phyloP scores from a whole-genome alignment of 2,888 invertebrate genomes.

The Cerastis rubricosa region DNA sequence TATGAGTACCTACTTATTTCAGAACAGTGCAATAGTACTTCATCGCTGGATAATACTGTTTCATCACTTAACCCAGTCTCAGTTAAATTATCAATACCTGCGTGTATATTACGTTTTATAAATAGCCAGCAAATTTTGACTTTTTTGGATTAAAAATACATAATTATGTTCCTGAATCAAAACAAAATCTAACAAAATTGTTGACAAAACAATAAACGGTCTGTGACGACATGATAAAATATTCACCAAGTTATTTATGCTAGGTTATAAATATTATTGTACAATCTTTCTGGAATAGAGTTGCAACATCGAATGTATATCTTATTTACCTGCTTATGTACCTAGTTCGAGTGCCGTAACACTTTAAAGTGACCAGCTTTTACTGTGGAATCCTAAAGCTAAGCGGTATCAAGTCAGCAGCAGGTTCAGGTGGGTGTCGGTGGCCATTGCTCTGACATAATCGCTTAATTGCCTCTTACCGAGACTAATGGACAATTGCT shows the following conservation, averaged over 20 bases:
- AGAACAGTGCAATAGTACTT: background rate
- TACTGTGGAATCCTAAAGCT: slow-evolving; percentile 11
- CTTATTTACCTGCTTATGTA: background rate
- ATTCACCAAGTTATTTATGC: background rate
- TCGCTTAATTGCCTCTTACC: slow-evolving; percentile 63
- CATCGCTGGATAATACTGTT: background rate
- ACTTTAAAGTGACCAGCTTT: slow-evolving; percentile 26
- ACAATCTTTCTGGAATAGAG: background rate
- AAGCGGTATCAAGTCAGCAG: slow-evolving; percentile 34
- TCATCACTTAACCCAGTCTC: background rate
- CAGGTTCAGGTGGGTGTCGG: slow-evolving; percentile 44
- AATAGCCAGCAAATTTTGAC: background rate
- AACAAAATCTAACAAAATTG: background rate
- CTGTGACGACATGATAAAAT: background rate
- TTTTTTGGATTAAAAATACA: background rate
- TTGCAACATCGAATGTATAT: background rate
- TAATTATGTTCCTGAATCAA: background rate
- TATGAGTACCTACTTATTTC: background rate
- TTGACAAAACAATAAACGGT: background rate
- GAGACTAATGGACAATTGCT: slow-evolving; percentile 48
- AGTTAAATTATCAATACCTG: background rate
- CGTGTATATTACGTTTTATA: background rate
- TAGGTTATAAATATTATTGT: background rate
- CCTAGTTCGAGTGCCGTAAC: background rate
- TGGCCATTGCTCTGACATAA: slow-evolving; percentile 48